A percentile compares a stretch with the other conserved stretches of the same genome.
phyloP scores from a whole-genome alignment of 2,113 vertebrate genomes.

The Gadus macrocephalus region DNA sequence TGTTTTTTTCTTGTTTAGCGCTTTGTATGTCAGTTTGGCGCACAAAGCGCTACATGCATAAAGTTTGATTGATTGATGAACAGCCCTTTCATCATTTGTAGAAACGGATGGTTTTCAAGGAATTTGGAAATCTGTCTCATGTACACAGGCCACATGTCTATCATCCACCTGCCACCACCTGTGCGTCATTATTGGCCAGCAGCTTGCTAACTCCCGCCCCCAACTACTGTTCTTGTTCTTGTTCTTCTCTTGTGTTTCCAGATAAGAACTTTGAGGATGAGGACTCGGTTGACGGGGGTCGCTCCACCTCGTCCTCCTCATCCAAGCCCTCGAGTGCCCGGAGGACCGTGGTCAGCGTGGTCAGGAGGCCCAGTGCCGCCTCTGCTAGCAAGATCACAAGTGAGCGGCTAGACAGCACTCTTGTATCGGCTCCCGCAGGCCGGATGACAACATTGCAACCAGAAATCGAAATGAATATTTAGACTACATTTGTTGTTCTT shows the following conservation, averaged over 20 bases:
- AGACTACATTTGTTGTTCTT: too few species aligned
- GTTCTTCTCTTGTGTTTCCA: slow-evolving; percentile 51
- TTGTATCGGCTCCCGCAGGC: not conserved
- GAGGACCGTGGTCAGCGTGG: slow-evolving; percentile 74
- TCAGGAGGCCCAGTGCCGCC: slow-evolving; percentile 81
- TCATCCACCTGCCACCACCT: slow-evolving; percentile 10
- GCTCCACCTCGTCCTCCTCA: slow-evolving; percentile 94
- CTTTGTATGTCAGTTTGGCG: too few species aligned
- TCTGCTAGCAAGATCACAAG: slow-evolving; percentile 79
- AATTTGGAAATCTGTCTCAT: too few species aligned
- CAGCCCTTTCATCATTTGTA: too few species aligned
- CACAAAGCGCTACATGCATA: too few species aligned
- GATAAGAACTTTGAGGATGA: slow-evolving; percentile 99
- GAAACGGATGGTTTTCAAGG: too few species aligned
- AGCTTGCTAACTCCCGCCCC: too few species aligned
- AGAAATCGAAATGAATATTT: too few species aligned
- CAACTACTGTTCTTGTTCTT: slow-evolving; percentile 24
- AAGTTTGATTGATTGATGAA: too few species aligned
- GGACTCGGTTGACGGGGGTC: slow-evolving; percentile 94
- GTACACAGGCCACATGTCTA: too few species aligned
- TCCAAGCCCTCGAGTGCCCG: slow-evolving; percentile 84
- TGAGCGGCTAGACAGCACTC: slow-evolving; percentile 48
- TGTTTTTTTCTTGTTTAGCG: too few species aligned
- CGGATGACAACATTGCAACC: not conserved
- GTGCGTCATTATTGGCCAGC: too few species aligned